Conservation (phyloP, 92 coral and sea anemone genomes). For the Desmophyllum pertusum region DNA sequence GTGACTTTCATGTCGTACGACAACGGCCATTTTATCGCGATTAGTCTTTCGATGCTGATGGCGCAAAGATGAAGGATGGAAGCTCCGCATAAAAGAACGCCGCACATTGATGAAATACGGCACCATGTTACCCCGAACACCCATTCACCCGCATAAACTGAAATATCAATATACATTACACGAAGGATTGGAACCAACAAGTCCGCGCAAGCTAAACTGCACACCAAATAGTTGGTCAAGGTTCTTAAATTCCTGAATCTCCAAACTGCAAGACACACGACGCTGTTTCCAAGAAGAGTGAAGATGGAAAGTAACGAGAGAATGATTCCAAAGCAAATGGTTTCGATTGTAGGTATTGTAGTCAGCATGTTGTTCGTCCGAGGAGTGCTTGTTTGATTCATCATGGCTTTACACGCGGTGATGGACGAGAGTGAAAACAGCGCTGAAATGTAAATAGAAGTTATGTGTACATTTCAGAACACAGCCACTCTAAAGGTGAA, state of each 20-base stretch:
- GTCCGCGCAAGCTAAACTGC: constrained; percentile 86
- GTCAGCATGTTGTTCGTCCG: background rate
- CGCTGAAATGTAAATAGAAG: constrained; percentile 16
- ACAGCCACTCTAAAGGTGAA: background rate
- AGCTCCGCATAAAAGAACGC: constrained; percentile 86
- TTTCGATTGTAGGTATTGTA: constrained; percentile 47
- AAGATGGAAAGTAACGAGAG: constrained; percentile 51
- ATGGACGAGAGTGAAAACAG: background rate
- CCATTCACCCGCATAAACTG: constrained; percentile 76
- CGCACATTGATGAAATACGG: constrained; percentile 82
- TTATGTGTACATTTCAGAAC: constrained; percentile 1
- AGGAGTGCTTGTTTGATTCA: constrained; percentile 16
- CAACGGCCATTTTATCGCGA: constrained; percentile 89
- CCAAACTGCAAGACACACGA: constrained; percentile 86
- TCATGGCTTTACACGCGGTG: background rate
- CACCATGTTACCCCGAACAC: constrained; percentile 87
- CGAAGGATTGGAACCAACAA: constrained; percentile 80
- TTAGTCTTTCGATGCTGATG: constrained; percentile 83
- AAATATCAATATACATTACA: constrained; percentile 67
- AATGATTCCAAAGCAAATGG: constrained; percentile 52
- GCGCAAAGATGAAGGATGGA: constrained; percentile 90
- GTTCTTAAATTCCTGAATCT: constrained; percentile 80
- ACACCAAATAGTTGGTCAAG: constrained; percentile 88
- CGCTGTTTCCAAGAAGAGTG: constrained; percentile 80
- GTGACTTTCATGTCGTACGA: constrained; percentile 74